phyloP scores from a whole-genome alignment of 2,113 vertebrate species.

The Barbus barbus region DNA sequence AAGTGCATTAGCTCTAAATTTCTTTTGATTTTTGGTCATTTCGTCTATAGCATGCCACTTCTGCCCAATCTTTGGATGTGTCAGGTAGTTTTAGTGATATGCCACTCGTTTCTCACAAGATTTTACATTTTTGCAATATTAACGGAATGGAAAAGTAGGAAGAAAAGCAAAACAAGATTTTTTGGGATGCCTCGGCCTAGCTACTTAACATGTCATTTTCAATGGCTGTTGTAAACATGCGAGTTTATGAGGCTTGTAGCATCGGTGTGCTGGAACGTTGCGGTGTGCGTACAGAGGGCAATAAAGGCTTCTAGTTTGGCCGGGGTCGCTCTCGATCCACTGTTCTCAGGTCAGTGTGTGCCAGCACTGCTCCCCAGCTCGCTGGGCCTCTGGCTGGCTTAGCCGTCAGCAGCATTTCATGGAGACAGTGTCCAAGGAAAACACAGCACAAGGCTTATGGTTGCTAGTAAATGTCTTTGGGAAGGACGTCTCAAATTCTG shows the following conservation, averaged over 20 bases:
- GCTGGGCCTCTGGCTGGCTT: constrained; percentile 58
- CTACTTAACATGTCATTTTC: constrained; percentile 54
- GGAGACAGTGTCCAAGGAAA: constrained; percentile 69
- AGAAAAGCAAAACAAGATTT: constrained; percentile 41
- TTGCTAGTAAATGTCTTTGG: constrained; percentile 66
- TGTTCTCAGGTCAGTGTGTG: constrained; percentile 56
- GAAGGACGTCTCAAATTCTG: constrained; percentile 60
- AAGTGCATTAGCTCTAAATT: constrained; percentile 30
- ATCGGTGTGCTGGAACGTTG: constrained; percentile 18
- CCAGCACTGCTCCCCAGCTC: constrained; percentile 52
- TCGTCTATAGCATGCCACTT: constrained; percentile 25
- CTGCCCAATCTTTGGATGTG: constrained; percentile 49
- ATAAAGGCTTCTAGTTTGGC: constrained; percentile 52
- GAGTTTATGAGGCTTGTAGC: constrained; percentile 58
- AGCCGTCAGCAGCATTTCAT: constrained; percentile 56
- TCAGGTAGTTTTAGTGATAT: constrained; percentile 26
- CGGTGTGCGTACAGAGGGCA: constrained; percentile 20
- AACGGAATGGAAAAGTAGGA: constrained; percentile 39
- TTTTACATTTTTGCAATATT: constrained; percentile 1
- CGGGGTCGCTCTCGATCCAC: constrained; percentile 51
- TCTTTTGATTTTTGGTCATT: constrained; percentile 12
- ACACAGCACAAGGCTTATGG: constrained; percentile 65
- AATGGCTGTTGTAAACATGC: constrained; percentile 54
- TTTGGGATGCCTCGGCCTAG: constrained; percentile 46
- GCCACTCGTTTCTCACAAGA: constrained; percentile 1